Conservation (phyloP, 2,113 vertebrate genomes). For the Potamarius usumacintae region DNA sequence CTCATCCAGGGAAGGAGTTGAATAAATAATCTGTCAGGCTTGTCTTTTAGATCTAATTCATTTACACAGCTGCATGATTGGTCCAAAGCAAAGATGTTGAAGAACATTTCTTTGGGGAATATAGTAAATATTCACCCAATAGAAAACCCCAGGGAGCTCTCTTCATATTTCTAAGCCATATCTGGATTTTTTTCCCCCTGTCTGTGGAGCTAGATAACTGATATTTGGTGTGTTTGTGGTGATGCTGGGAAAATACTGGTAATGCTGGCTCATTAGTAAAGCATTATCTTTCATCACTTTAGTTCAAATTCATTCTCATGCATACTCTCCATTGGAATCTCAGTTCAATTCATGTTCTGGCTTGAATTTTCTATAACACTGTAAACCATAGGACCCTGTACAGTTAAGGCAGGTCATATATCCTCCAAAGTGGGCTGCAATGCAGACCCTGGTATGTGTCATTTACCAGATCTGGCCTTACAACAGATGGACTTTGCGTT, state of each 20-base stretch:
- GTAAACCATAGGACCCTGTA: background rate
- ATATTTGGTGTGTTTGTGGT: background rate
- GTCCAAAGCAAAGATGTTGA: slow-evolving; percentile 14
- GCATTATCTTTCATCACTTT: background rate
- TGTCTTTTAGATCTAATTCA: slow-evolving; percentile 32
- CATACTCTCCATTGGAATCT: background rate
- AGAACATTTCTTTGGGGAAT: slow-evolving; percentile 23
- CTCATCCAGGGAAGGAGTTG: slow-evolving; percentile 3
- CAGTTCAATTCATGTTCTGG: background rate
- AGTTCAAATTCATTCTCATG: background rate
- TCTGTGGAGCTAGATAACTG: background rate
- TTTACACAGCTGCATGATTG: slow-evolving; percentile 37
- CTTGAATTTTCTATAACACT: background rate
- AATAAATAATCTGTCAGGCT: slow-evolving; percentile 37
- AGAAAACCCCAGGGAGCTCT: background rate
- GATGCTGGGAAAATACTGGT: background rate
- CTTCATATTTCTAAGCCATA: slow-evolving; percentile 27
- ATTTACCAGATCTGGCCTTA: slow-evolving; percentile 30
- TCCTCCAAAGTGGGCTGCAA: background rate
- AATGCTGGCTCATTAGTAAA: background rate
- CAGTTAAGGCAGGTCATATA: slow-evolving; percentile 28
- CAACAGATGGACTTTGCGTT: slow-evolving; percentile 34
- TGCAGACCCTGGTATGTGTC: slow-evolving; percentile 7
- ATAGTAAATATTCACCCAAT: slow-evolving; percentile 15
- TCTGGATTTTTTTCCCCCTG: slow-evolving; percentile 11